A percentile compares a stretch with the other conserved stretches of the same genome.
Evolutionary conservation across 2,797 vertebrate genomes (phyloP).

Genomic region (Falco rusticolus): DNA sequence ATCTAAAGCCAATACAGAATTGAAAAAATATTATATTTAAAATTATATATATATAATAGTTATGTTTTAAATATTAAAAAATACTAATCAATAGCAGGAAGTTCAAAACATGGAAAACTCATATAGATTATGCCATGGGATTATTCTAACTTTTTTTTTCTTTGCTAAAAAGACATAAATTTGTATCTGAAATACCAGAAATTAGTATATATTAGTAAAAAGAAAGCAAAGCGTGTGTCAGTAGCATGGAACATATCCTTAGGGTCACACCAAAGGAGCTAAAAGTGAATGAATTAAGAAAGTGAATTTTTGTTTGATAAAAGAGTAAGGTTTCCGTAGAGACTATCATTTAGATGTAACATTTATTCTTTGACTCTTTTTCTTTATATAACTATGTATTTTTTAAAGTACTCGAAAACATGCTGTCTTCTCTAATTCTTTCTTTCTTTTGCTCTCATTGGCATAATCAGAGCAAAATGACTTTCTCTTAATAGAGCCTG

Average conservation of each 20-base stretch:
- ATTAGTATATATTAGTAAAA: neutral
- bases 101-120: neutral
- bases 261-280: neutral
- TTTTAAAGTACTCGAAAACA: neutral
- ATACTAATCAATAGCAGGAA: neutral
- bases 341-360: neutral
- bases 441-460: neutral
- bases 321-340: neutral
- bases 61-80: neutral
- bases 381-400: neutral
- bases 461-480: neutral
- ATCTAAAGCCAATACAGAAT: neutral
- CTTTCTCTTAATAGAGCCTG: conserved; percentile 8
- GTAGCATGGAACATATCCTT: neutral
- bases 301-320: neutral
- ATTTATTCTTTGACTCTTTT: neutral
- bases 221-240: neutral
- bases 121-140: neutral
- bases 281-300: neutral
- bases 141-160: neutral
- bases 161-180: neutral
- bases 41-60: too few species aligned
- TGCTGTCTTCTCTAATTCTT: neutral
- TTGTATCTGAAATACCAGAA: neutral
- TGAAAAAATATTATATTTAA: neutral